Conservation (phyloP, 1,140 invertebrate genomes). For the Drosophila mauritiana region DNA sequence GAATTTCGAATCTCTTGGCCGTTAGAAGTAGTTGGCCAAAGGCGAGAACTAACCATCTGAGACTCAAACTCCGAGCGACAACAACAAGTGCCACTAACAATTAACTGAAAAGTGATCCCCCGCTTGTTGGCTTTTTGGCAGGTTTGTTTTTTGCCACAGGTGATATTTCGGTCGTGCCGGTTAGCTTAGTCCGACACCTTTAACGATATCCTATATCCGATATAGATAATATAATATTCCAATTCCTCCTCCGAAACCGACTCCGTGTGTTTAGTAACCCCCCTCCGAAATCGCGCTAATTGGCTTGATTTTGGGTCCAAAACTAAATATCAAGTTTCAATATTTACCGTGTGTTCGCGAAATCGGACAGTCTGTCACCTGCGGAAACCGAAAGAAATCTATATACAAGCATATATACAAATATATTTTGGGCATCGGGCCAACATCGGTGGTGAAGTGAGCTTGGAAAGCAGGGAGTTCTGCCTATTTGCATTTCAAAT, state of each 20-base stretch:
- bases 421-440: constrained; percentile 41
- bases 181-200: constrained; percentile 36
- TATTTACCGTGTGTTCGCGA: constrained; percentile 48
- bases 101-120: too few species aligned
- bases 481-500: constrained; percentile 49
- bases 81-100: constrained; percentile 23
- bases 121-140: constrained; percentile 3
- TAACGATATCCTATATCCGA: neutral
- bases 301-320: constrained; percentile 60
- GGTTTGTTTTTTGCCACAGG: constrained; percentile 23
- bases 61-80: constrained; percentile 21
- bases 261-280: constrained; percentile 11
- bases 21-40: constrained; percentile 38
- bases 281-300: constrained; percentile 58
- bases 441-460: constrained; percentile 11
- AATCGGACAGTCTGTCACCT: constrained; percentile 27
- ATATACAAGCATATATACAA: constrained; percentile 25
- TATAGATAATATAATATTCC: neutral
- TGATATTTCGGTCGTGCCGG: constrained; percentile 42
- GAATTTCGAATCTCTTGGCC: constrained; percentile 15
- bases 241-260: constrained; percentile 4
- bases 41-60: constrained; percentile 19
- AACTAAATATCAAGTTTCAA: constrained; percentile 72
- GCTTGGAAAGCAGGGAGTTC: constrained; percentile 22
- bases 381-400: constrained; percentile 29